Conservation (phyloP, 2,888 invertebrate species). For the Lochmaea capreae region DNA sequence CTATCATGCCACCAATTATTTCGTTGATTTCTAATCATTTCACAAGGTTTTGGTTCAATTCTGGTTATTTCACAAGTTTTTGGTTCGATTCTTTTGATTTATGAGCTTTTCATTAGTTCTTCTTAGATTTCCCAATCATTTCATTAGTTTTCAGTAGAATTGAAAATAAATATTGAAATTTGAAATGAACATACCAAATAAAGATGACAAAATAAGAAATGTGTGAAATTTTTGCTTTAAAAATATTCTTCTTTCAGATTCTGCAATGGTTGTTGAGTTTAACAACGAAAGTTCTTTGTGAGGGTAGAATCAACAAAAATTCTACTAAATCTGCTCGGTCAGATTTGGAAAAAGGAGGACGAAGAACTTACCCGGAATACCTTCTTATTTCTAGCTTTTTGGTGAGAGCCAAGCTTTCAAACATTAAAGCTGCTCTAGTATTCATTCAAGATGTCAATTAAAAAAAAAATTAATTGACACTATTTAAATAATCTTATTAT, state of each 20-base stretch:
- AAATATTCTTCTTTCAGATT: conserved; percentile 66
- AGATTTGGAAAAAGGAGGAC: conserved; percentile 58
- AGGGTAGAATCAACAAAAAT: conserved; percentile 63
- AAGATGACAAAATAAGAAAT: too few species aligned
- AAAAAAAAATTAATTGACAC: conserved; percentile 19
- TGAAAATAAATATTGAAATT: too few species aligned
- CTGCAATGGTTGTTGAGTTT: conserved; percentile 80
- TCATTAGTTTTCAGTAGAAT: too few species aligned
- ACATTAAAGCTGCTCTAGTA: conserved; percentile 72
- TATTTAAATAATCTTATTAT: background rate
- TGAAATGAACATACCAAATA: too few species aligned
- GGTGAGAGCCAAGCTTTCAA: conserved; percentile 71
- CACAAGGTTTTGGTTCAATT: too few species aligned
- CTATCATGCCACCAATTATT: too few species aligned
- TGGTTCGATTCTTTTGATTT: too few species aligned
- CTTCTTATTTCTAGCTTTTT: conserved; percentile 78
- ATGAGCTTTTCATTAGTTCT: too few species aligned
- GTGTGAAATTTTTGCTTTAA: too few species aligned
- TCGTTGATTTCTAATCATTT: too few species aligned
- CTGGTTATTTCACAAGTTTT: too few species aligned
- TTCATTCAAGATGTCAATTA: conserved; percentile 71
- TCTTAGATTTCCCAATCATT: too few species aligned
- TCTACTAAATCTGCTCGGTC: conserved; percentile 28
- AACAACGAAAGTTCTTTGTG: conserved; percentile 80
- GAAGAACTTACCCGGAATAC: conserved; percentile 79